Percentiles rank a stretch among this genome's conserved stretches.
Evolutionary conservation across 2,888 invertebrate genomes (phyloP).

Genomic region (Dynastes tityus): DNA sequence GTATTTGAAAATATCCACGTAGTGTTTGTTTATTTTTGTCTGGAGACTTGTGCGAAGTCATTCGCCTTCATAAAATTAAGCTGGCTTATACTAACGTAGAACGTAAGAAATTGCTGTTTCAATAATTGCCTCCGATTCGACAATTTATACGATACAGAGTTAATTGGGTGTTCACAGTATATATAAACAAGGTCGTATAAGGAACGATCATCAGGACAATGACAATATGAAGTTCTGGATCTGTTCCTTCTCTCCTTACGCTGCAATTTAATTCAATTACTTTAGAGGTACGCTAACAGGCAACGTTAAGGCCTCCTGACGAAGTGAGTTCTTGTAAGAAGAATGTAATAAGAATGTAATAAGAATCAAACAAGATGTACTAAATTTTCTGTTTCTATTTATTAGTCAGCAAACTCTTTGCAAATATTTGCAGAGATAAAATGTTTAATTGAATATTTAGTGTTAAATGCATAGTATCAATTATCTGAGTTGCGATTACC

Average conservation of each 20-base stretch:
- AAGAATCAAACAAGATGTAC: too few relatives aligned
- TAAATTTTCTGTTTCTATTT: too few relatives aligned
- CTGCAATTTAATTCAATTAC: conserved; percentile 21
- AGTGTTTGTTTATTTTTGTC: conserved; percentile 25
- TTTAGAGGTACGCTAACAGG: conserved; percentile 13
- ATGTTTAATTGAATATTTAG: too few relatives aligned
- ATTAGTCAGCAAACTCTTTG: too few relatives aligned
- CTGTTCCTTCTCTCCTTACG: not conserved
- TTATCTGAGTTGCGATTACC: too few relatives aligned
- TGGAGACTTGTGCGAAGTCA: conserved; percentile 29
- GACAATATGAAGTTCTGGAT: conserved; percentile 24
- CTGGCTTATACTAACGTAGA: conserved; percentile 16
- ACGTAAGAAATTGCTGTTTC: conserved; percentile 34
- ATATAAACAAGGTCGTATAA: conserved; percentile 35
- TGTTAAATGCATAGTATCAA: too few relatives aligned
- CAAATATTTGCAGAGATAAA: too few relatives aligned
- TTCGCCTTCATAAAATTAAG: conserved; percentile 31
- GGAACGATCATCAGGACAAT: conserved; percentile 29
- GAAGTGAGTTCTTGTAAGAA: not conserved
- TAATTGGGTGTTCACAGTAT: conserved; percentile 31
- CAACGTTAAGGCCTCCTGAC: not conserved
- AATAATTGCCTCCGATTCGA: conserved; percentile 35
- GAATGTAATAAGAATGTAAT: too few relatives aligned
- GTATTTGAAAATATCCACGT: conserved; percentile 4
- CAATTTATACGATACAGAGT: conserved; percentile 35